These are phyloP conservation scores for Meda fulgida DNA, from an alignment of 2,797 vertebrate genomes.

Conservation along the genomic window DNA sequence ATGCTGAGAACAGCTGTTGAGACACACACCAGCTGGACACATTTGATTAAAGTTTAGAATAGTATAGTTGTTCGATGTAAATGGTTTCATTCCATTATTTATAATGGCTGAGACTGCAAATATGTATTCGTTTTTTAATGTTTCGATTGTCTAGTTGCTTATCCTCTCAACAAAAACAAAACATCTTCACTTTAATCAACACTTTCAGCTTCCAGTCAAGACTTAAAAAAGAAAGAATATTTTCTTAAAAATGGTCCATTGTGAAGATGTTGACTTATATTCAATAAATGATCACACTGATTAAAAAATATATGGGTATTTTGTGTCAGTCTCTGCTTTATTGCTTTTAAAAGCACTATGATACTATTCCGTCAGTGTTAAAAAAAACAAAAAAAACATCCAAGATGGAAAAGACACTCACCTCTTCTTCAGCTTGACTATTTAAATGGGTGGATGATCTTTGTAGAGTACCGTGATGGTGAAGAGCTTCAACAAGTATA, in stretches of 20 bases:
- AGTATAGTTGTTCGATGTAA: not conserved
- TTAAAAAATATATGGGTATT: not conserved
- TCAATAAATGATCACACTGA: not conserved
- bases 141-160: not conserved
- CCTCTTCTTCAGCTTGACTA: not conserved
- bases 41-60: not conserved
- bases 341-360: not conserved
- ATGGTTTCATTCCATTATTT: not conserved
- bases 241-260: not conserved
- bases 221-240: not conserved
- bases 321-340: not conserved
- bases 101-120: not conserved
- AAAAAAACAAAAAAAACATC: not conserved
- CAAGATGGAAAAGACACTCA: constrained; percentile 17
- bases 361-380: not conserved
- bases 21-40: not conserved
- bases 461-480: not conserved
- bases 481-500: not conserved
- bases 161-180: not conserved
- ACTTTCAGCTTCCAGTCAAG: not conserved
- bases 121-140: not conserved
- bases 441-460: not conserved
- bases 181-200: not conserved
- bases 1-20: constrained; percentile 42
- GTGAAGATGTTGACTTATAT: not conserved